Conservation (phyloP, 2,797 vertebrate genomes). For the Macropodus opercularis region DNA sequence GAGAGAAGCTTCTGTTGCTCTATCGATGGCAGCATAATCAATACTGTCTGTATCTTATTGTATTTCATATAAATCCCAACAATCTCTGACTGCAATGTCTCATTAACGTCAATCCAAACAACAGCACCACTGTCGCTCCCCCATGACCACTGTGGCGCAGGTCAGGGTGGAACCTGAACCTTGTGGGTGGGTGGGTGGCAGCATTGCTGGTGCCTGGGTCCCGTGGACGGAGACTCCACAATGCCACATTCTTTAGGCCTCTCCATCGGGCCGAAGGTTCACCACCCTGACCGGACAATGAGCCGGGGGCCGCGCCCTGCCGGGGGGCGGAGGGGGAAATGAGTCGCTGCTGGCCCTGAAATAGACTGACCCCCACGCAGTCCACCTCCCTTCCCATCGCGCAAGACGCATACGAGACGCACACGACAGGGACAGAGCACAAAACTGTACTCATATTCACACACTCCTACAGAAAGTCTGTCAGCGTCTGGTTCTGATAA, state of each 20-base stretch:
- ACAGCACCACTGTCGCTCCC: conserved; percentile 58
- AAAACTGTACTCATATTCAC: neutral
- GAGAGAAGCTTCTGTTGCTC: neutral
- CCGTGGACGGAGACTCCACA: conserved; percentile 57
- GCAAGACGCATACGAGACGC: conserved; percentile 6
- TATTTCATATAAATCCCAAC: neutral
- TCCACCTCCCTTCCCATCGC: conserved; percentile 25
- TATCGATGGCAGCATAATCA: conserved; percentile 9
- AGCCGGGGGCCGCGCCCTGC: conserved; percentile 66
- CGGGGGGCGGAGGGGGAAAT: conserved; percentile 54
- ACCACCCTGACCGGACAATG: conserved; percentile 72
- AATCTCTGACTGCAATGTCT: neutral
- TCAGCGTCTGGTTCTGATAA: too few species aligned
- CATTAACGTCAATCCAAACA: conserved; percentile 58
- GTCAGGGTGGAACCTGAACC: conserved; percentile 66
- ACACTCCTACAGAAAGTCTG: too few species aligned
- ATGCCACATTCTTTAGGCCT: conserved; percentile 68
- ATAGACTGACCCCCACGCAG: conserved; percentile 52
- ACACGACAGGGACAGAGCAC: neutral
- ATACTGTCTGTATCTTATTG: neutral
- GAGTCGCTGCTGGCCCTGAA: conserved; percentile 61
- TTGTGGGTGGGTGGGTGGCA: conserved; percentile 19
- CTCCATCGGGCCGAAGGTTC: conserved; percentile 67
- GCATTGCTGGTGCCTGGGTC: conserved; percentile 42
- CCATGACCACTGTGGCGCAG: conserved; percentile 42